Evolutionary conservation across 1,140 invertebrate species (phyloP).

Genomic region (Dendroctonus ponderosae): DNA sequence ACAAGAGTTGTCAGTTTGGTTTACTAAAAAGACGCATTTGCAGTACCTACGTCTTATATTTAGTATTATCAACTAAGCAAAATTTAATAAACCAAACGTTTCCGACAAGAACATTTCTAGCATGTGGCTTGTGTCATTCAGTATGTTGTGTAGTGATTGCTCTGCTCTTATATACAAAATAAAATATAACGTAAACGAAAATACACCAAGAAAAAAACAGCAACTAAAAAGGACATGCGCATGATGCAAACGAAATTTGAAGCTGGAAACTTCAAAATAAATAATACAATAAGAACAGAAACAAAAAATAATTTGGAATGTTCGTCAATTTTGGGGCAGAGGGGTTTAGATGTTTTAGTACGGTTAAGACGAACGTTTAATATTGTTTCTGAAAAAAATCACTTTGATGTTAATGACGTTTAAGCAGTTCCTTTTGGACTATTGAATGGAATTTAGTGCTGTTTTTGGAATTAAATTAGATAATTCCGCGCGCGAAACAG

Average conservation of each 20-base stretch:
- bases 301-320: slow-evolving; percentile 37
- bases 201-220: slow-evolving; percentile 37
- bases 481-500: slow-evolving; percentile 44
- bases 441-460: slow-evolving; percentile 14
- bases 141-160: slow-evolving; percentile 42
- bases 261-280: slow-evolving; percentile 4
- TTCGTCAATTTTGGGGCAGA: slow-evolving; percentile 46
- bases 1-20: too few relatives aligned
- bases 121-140: too few relatives aligned
- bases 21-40: too few relatives aligned
- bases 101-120: too few relatives aligned
- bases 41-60: too few relatives aligned
- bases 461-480: slow-evolving; percentile 23
- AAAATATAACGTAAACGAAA: slow-evolving; percentile 37
- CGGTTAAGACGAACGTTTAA: slow-evolving; percentile 24
- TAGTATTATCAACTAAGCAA: too few relatives aligned
- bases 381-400: slow-evolving; percentile 18
- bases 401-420: slow-evolving; percentile 11
- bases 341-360: slow-evolving; percentile 10
- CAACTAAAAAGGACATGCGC: slow-evolving; percentile 45
- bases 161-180: slow-evolving; percentile 42
- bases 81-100: too few relatives aligned
- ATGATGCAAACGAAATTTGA: slow-evolving; percentile 43
- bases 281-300: slow-evolving; percentile 4
- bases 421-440: slow-evolving; percentile 13